These are phyloP conservation scores for Alouatta palliata DNA, from an alignment of 2,113 vertebrate genomes.

Conservation along the genomic window DNA sequence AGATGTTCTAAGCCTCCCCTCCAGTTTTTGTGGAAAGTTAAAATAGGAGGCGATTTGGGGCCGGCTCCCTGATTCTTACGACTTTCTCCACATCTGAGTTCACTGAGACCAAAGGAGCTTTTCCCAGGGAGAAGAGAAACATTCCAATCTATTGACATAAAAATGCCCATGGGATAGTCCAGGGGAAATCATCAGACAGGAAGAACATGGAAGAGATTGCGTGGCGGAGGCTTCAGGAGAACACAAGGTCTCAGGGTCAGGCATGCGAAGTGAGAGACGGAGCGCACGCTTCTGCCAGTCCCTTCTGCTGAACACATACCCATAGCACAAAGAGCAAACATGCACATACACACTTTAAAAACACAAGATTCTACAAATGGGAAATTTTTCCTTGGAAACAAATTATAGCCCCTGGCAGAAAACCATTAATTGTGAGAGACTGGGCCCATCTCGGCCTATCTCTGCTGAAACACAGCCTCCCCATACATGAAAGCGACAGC, in stretches of 20 bases:
- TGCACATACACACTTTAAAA: accelerated
- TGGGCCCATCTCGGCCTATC: not conserved
- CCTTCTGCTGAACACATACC: not conserved
- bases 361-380: not conserved
- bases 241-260: not conserved
- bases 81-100: slow-evolving; percentile 42
- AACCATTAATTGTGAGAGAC: not conserved
- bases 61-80: not conserved
- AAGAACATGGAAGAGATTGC: not conserved
- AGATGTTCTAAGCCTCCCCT: not conserved
- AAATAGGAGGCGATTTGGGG: not conserved
- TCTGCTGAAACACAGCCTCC: not conserved
- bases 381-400: not conserved
- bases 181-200: not conserved
- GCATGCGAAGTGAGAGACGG: not conserved
- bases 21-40: not conserved
- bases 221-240: not conserved
- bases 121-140: not conserved
- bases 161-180: not conserved
- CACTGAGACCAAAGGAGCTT: not conserved
- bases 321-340: not conserved
- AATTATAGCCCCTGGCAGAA: slow-evolving; percentile 33
- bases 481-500: slow-evolving; percentile 28
- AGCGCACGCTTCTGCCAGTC: not conserved
- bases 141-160: slow-evolving; percentile 38